Base-by-base conservation (phyloP, 1,140 invertebrate genomes). In the Eriocheir sinensis region DNA sequence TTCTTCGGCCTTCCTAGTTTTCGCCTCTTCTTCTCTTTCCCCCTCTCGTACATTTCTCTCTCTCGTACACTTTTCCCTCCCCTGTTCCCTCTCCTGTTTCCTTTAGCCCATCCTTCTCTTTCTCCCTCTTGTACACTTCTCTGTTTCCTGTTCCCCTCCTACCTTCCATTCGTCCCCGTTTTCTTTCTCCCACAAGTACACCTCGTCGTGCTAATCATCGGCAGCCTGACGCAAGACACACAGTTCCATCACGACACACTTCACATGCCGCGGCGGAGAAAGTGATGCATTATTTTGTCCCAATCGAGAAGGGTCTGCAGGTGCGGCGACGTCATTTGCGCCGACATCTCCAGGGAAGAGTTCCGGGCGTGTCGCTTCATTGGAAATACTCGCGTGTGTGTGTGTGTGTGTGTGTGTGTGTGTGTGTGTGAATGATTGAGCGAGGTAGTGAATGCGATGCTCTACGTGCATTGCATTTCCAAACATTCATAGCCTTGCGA, bases 361-460 rank as follows among this genome's bases (percentile, higher is more conserved):
- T n/a, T n/a, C n/a, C n/a, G n/a, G 3, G 36, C 34, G 36, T 27
- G 41, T 86, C 21, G 36, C 6, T 34, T 36, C n/a, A n/a, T n/a
- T n/a, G n/a, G 32, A 38, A 86, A 53, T 34, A 86, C 32, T 86
- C 41, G 3, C 36, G 36, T 34, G 41, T 86, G 86, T 89, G 30
- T 86, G 34, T 86, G 15, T 89, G 38, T 30, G 40, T 89, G n/a
- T 44, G 38, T 30, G 86, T 89, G 40, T 30, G 86, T 30, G 86
- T 89, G 34, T 41, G 44, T 89, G 30, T 48, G 36, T 48, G 36
- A 30, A 21, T 41, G 86, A 30, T 15, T 27, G 27, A n/a, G 40
- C 3, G 12, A 41, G 86, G 21, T 36, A 3, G 85, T 88, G n/a
- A 17, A 21, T 9, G 12, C 17, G 30, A 36, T 8, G 36, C 8